phyloP scores from a whole-genome alignment of 2,888 invertebrate genomes.

The Acrobasis repandana region DNA sequence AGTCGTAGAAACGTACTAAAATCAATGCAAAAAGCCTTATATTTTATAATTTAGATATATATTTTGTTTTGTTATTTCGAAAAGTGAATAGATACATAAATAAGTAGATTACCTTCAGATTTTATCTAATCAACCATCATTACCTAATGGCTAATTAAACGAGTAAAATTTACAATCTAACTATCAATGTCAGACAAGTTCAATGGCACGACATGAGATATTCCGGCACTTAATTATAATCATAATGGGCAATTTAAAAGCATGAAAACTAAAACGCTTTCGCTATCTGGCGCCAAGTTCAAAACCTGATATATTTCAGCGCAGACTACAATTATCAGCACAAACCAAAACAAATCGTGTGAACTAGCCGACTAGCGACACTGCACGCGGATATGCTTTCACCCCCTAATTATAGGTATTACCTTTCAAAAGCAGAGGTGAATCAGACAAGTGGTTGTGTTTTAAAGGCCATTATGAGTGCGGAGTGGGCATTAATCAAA shows the following conservation, averaged over 20 bases:
- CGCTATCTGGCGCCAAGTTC: slow-evolving; percentile 21
- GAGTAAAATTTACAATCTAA: slow-evolving; percentile 3
- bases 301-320: slow-evolving; percentile 20
- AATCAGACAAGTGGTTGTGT: slow-evolving; percentile 53
- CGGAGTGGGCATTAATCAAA: slow-evolving; percentile 52
- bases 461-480: slow-evolving; percentile 43
- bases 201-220: slow-evolving; percentile 3
- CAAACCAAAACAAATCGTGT: slow-evolving; percentile 49
- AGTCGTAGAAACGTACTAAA: background rate
- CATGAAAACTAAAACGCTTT: slow-evolving; percentile 13
- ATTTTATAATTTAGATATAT: background rate
- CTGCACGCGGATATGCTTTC: slow-evolving; percentile 64
- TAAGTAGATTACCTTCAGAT: background rate
- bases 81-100: background rate
- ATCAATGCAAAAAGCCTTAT: too few species aligned
- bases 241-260: slow-evolving; percentile 5
- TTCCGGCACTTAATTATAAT: background rate
- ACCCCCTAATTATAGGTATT: slow-evolving; percentile 67
- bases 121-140: background rate
- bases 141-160: background rate
- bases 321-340: slow-evolving; percentile 41
- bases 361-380: slow-evolving; percentile 41
- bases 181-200: slow-evolving; percentile 7
- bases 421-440: slow-evolving; percentile 49
- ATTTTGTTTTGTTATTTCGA: background rate